Base-by-base conservation (phyloP, 2,113 vertebrate genomes). In the Cyprinodon tularosa region DNA sequence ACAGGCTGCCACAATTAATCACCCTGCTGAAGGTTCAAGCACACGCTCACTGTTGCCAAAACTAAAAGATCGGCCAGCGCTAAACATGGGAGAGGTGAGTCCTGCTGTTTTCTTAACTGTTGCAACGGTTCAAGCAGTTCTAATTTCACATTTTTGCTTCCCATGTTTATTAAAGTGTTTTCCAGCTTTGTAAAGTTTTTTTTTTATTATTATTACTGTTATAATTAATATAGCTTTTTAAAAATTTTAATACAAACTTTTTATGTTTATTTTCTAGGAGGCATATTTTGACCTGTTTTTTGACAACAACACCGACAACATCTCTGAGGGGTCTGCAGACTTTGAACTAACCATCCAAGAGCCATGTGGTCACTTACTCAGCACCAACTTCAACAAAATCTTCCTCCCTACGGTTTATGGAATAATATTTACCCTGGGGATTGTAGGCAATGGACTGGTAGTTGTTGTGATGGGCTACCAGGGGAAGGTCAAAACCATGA, bases 381-480 rank as follows among this genome's bases (percentile, higher is more conserved):
- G 92, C 68, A 85, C 72, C 0, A 77, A 96, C 76, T 98, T 99
- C 93, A 96, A 96, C 79, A 92, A 93, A 37, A 94, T 97, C 87
- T 98, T 99, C 91, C 91, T 98, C 44, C 98, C 98, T 0, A 94
- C 93, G 0, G 94, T 99, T 77, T 99, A 95, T 37, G 96, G 96
- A 84, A 95, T 99, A 93, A 97, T 99, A 81, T 97, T 98, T 71
- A 1, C 98, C 61, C 95, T 96, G 0, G 97, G 98, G 82, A 94
- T 97, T 73, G 88, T 98, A 0, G 98, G 98, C 63, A 99, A 99
- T 84, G 96, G 96, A 87, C 91, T 99, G 89, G 98, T 99, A 64
- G 94, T 99, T 14, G 4, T 97, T 1, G 97, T 99, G 86, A 98
- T 99, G 97, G 97, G 98, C 88, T 99, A 96, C 86, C 98, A 99